phyloP scores from a whole-genome alignment of 1,140 invertebrate genomes.

The Penaeus indicus region DNA sequence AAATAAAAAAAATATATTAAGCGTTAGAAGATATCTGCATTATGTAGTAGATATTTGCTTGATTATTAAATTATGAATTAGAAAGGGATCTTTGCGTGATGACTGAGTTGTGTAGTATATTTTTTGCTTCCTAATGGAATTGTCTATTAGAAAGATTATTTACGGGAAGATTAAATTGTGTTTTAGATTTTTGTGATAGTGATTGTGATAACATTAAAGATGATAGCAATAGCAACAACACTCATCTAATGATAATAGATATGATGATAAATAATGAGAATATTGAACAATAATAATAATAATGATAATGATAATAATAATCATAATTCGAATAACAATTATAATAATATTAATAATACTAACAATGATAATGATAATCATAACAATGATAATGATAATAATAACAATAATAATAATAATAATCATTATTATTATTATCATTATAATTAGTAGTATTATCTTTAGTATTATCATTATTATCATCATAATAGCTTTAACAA shows the following conservation, averaged over 20 bases:
- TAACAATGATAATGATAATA: neutral
- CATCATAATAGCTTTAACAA: no score
- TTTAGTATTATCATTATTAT: no score
- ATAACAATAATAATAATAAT: neutral
- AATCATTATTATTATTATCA: neutral
- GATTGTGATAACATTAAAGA: neutral
- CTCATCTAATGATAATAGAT: neutral
- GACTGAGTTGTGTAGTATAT: no score
- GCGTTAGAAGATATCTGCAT: no score
- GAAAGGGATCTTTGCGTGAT: no score
- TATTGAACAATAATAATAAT: neutral
- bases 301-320: constrained; percentile 1
- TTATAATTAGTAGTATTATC: no score
- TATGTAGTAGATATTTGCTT: no score
- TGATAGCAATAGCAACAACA: neutral
- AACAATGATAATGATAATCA: neutral
- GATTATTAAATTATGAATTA: no score
- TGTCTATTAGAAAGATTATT: no score
- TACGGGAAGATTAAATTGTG: no score
- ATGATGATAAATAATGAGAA: neutral
- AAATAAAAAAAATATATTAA: no score
- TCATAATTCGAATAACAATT: neutral
- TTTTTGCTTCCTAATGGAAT: no score
- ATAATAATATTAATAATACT: neutral
- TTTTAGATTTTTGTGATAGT: neutral